A percentile compares a stretch with the other conserved stretches of the same genome.
phyloP scores from a whole-genome alignment of 2,797 vertebrate species.

The Mus caroli region DNA sequence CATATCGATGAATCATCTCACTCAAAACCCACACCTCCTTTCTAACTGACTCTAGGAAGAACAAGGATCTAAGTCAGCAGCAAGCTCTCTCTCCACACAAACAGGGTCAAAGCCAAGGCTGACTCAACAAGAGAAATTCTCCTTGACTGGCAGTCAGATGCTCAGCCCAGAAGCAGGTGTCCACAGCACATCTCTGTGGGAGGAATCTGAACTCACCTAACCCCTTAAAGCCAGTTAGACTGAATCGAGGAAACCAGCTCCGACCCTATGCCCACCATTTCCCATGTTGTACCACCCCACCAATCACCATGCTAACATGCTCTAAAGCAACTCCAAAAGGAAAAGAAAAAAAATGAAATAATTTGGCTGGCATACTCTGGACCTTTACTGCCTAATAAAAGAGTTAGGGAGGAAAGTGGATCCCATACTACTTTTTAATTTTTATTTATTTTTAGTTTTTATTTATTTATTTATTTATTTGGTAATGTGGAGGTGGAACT shows the following conservation, averaged over 20 bases:
- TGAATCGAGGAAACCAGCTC: not conserved
- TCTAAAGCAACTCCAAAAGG: not conserved
- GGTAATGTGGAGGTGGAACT: not conserved
- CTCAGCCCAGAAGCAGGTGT: not conserved
- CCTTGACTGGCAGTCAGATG: constrained; percentile 13
- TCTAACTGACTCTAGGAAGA: not conserved
- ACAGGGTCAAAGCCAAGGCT: constrained; percentile 33
- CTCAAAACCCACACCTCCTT: constrained; percentile 42
- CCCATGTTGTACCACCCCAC: not conserved
- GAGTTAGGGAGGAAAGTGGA: not conserved
- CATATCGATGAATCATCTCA: constrained; percentile 45
- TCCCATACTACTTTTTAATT: not conserved
- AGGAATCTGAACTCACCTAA: not conserved
- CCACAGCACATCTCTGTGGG: not conserved
- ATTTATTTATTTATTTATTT: not conserved
- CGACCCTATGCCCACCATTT: not conserved
- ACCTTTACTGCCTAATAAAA: not conserved
- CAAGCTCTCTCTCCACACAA: not conserved
- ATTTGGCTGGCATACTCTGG: not conserved
- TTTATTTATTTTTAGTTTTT: not conserved
- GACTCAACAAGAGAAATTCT: not conserved
- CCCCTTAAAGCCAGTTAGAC: not conserved
- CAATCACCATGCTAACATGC: not conserved
- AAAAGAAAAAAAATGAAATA: constrained; percentile 33
- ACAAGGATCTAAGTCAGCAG: constrained; percentile 31